Evolutionary conservation across 2,797 vertebrate species (phyloP).

Genomic region (Chaetophractus vellerosus): DNA sequence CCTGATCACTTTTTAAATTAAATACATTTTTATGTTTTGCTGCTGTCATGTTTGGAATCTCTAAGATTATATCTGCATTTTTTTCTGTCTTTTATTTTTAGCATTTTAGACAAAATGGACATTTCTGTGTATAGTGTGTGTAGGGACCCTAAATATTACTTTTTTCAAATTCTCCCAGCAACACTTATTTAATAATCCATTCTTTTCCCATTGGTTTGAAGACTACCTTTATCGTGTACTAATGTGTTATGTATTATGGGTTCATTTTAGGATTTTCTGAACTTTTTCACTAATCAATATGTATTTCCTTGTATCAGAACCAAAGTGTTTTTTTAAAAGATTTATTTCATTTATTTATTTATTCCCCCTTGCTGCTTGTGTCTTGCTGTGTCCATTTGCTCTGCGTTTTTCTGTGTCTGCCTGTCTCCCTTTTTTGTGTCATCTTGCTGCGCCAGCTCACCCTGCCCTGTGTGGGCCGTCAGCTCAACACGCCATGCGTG

Average conservation of each 20-base stretch:
- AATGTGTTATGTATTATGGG: neutral
- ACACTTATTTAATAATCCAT: neutral
- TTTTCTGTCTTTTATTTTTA: neutral
- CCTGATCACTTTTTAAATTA: neutral
- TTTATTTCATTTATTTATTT: too few relatives aligned
- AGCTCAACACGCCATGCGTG: too few relatives aligned
- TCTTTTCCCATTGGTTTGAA: slow-evolving; percentile 27
- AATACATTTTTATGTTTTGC: neutral
- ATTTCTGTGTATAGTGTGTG: slow-evolving; percentile 18
- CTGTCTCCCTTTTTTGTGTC: too few relatives aligned
- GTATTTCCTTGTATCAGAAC: neutral
- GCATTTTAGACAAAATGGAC: slow-evolving; percentile 37
- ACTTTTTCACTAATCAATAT: slow-evolving; percentile 3
- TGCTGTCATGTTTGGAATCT: slow-evolving; percentile 7
- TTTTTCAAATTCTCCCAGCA: neutral
- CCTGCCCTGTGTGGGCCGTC: too few relatives aligned
- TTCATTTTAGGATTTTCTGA: slow-evolving; percentile 33
- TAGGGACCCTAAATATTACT: slow-evolving; percentile 27
- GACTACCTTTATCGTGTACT: neutral
- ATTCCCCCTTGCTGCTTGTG: too few relatives aligned
- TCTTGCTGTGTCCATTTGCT: too few relatives aligned
- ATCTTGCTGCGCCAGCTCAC: too few relatives aligned
- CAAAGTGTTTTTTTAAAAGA: neutral
- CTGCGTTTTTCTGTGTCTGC: too few relatives aligned
- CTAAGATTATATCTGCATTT: slow-evolving; percentile 31